Percentiles rank a stretch among this genome's conserved stretches.
Conservation (phyloP, 2,888 invertebrate species). For the Aelia acuminata region DNA sequence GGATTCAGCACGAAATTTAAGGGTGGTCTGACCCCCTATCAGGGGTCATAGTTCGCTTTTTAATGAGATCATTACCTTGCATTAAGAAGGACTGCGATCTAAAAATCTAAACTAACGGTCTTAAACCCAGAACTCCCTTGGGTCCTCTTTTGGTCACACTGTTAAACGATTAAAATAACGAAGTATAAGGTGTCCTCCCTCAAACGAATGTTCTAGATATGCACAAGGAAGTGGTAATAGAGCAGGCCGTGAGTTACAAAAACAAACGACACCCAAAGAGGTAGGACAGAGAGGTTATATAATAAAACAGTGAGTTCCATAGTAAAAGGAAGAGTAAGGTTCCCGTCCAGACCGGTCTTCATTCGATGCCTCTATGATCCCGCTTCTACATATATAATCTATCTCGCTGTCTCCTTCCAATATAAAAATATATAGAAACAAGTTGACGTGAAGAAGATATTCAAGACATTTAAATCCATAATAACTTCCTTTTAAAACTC, state of each 20-base stretch:
- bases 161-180: no score
- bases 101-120: no score
- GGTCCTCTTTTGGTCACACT: no score
- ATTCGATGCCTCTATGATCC: not conserved
- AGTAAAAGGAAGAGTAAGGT: conserved; percentile 5
- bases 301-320: conserved; percentile 12
- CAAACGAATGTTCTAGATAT: no score
- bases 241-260: not conserved
- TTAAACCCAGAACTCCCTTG: no score
- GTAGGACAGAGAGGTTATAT: conserved; percentile 36
- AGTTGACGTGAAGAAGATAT: not conserved
- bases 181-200: no score
- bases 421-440: not conserved
- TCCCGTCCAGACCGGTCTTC: conserved; percentile 35
- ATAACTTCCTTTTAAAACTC: not conserved
- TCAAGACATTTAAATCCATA: not conserved
- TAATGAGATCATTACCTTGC: no score
- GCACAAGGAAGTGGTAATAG: not conserved
- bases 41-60: no score
- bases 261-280: not conserved
- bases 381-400: not conserved
- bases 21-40: no score
- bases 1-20: no score
- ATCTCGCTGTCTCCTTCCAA: not conserved
- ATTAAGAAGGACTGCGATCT: no score